These are phyloP conservation scores for Staurois parvus DNA, from an alignment of 2,797 vertebrate species.

Conservation along the genomic window DNA sequence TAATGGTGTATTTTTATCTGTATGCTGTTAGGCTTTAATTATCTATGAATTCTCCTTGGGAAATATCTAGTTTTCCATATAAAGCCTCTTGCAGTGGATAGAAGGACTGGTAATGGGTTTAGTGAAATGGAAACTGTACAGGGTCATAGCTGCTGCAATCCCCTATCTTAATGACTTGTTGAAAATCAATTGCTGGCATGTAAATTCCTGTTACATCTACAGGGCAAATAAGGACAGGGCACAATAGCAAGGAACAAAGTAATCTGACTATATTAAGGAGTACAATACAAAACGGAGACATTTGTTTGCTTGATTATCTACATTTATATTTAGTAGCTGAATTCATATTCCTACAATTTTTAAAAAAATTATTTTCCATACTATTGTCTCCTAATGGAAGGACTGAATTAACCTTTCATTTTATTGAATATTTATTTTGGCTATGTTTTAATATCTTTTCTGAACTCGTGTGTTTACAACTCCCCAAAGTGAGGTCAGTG, in stretches of 20 bases:
- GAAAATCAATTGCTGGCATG: slow-evolving; percentile 55
- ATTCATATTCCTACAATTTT: not conserved
- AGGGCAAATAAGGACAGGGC: slow-evolving; percentile 56
- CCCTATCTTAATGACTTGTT: slow-evolving; percentile 41
- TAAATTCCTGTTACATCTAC: slow-evolving; percentile 43
- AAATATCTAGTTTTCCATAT: not conserved
- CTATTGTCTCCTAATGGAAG: not conserved
- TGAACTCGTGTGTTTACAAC: not conserved
- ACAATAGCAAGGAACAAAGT: slow-evolving; percentile 46
- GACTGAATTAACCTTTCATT: not conserved
- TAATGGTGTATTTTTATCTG: not conserved
- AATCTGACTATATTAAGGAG: slow-evolving; percentile 17
- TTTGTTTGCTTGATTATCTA: not conserved
- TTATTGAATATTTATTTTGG: not conserved
- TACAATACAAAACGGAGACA: slow-evolving; percentile 19
- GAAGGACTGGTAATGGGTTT: slow-evolving; percentile 2
- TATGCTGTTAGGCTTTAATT: not conserved
- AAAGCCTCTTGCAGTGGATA: slow-evolving; percentile 3
- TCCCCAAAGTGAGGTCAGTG: not conserved
- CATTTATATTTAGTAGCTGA: not conserved
- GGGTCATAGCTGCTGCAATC: slow-evolving; percentile 48
- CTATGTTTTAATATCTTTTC: not conserved
- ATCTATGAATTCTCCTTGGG: not conserved
- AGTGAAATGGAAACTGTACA: slow-evolving; percentile 18
- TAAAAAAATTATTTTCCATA: not conserved